Evolutionary conservation across 2,888 invertebrate genomes (phyloP).

Genomic region (Eumacrocentrus americanus): DNA sequence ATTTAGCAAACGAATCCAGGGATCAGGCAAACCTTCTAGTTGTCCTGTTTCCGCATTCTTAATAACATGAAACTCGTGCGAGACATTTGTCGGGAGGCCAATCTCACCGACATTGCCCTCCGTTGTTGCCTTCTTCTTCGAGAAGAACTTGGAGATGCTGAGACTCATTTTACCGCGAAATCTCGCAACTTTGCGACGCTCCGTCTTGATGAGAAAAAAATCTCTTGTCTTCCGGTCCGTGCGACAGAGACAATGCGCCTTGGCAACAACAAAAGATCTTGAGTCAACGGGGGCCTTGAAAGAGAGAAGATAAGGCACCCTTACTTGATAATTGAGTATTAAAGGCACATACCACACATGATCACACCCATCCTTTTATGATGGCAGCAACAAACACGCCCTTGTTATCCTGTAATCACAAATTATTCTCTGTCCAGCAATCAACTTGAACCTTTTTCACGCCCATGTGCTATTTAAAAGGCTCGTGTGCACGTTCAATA

Average conservation of each 20-base stretch:
- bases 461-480: conserved; percentile 23
- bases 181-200: conserved; percentile 20
- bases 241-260: neutral
- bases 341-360: conserved; percentile 1
- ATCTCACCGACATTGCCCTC: conserved; percentile 69
- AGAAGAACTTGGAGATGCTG: conserved; percentile 57
- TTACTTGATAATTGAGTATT: neutral
- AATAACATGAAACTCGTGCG: conserved; percentile 85
- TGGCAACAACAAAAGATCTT: neutral
- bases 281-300: neutral
- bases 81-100: conserved; percentile 84
- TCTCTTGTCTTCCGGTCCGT: neutral
- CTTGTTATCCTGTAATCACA: neutral
- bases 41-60: conserved; percentile 82
- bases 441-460: conserved; percentile 24
- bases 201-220: too few species aligned
- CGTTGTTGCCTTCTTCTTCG: conserved; percentile 50
- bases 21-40: conserved; percentile 83
- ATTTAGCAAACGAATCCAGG: conserved; percentile 81
- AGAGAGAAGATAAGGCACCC: neutral
- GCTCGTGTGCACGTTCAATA: neutral
- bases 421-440: conserved; percentile 3
- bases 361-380: conserved; percentile 15
- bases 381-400: neutral
- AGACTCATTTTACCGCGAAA: conserved; percentile 52